Percentiles rank a stretch among this genome's conserved stretches.
phyloP scores from a whole-genome alignment of 1,140 invertebrate species.

The Philopotamus ludificatus region DNA sequence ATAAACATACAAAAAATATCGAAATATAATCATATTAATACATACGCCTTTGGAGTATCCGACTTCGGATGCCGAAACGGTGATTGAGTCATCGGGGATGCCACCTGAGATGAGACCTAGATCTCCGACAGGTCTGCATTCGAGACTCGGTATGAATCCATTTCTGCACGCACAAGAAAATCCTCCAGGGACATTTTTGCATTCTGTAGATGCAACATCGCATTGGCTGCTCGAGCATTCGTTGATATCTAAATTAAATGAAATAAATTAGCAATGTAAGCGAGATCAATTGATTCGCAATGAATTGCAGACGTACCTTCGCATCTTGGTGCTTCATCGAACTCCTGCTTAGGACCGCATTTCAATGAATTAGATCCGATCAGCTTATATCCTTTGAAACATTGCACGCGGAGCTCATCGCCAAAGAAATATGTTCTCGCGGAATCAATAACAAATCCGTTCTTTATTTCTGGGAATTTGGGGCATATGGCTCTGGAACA shows the following conservation, averaged over 20 bases:
- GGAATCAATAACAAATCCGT: slow-evolving; percentile 80
- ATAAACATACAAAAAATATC: background rate
- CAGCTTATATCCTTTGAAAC: slow-evolving; percentile 84
- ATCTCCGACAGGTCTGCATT: slow-evolving; percentile 86
- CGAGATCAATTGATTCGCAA: background rate
- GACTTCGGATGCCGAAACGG: slow-evolving; percentile 76
- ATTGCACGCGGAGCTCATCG: slow-evolving; percentile 90
- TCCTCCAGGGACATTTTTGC: slow-evolving; percentile 86
- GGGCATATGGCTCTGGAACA: slow-evolving; percentile 85
- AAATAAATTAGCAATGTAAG: slow-evolving; percentile 14
- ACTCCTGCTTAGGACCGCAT: slow-evolving; percentile 83
- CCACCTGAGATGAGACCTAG: slow-evolving; percentile 85
- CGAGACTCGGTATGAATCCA: slow-evolving; percentile 83
- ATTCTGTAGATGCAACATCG: slow-evolving; percentile 87
- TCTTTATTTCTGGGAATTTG: slow-evolving; percentile 78
- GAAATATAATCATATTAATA: slow-evolving; percentile 29
- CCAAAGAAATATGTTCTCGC: slow-evolving; percentile 78
- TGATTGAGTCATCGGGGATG: slow-evolving; percentile 86
- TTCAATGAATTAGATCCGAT: slow-evolving; percentile 83
- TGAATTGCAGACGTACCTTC: slow-evolving; percentile 58
- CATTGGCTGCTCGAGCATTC: slow-evolving; percentile 89
- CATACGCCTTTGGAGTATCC: slow-evolving; percentile 80
- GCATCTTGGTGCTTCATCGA: slow-evolving; percentile 81
- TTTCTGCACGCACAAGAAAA: slow-evolving; percentile 87
- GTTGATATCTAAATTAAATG: slow-evolving; percentile 71